Evolutionary conservation across 2,888 invertebrate species (phyloP).

Genomic region (Amiota communis): DNA sequence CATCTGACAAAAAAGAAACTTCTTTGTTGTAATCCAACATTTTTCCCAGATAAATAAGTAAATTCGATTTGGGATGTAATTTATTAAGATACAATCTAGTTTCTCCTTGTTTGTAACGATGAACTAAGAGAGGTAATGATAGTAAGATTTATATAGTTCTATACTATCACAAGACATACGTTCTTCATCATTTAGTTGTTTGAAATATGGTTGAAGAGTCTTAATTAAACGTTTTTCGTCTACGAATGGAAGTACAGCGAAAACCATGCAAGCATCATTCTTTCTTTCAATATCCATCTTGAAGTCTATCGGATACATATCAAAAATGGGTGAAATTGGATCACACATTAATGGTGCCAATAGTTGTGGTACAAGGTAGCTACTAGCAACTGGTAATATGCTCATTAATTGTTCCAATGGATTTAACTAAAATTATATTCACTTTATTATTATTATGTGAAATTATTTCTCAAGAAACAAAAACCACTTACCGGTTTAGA

Average conservation of each 20-base stretch:
- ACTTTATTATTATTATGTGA: no score
- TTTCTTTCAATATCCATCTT: slow-evolving; percentile 99
- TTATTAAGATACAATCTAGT: slow-evolving; percentile 89
- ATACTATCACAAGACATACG: slow-evolving; percentile 73
- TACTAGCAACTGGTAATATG: slow-evolving; percentile 98
- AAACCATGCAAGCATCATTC: slow-evolving; percentile 99
- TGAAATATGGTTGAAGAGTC: slow-evolving; percentile 87
- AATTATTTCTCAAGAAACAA: slow-evolving; percentile 65
- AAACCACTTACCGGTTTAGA: slow-evolving; percentile 81
- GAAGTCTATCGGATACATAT: slow-evolving; percentile 98
- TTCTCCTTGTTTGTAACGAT: slow-evolving; percentile 89
- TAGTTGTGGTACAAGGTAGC: slow-evolving; percentile 91
- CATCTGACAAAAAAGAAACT: slow-evolving; percentile 80
- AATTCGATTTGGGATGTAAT: slow-evolving; percentile 81
- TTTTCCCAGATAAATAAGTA: slow-evolving; percentile 79
- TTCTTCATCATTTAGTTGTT: slow-evolving; percentile 86
- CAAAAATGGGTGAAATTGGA: slow-evolving; percentile 94
- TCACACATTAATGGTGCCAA: slow-evolving; percentile 96
- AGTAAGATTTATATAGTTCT: background rate
- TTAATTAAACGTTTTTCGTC: slow-evolving; percentile 91
- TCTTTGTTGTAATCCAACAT: slow-evolving; percentile 73
- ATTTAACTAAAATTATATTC: slow-evolving; percentile 80
- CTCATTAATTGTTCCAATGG: slow-evolving; percentile 99
- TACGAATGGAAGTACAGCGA: slow-evolving; percentile 97
- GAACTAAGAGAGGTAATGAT: slow-evolving; percentile 72